Evolutionary conservation across 2,888 invertebrate genomes (phyloP).

Genomic region (Rhamnusium bicolor): DNA sequence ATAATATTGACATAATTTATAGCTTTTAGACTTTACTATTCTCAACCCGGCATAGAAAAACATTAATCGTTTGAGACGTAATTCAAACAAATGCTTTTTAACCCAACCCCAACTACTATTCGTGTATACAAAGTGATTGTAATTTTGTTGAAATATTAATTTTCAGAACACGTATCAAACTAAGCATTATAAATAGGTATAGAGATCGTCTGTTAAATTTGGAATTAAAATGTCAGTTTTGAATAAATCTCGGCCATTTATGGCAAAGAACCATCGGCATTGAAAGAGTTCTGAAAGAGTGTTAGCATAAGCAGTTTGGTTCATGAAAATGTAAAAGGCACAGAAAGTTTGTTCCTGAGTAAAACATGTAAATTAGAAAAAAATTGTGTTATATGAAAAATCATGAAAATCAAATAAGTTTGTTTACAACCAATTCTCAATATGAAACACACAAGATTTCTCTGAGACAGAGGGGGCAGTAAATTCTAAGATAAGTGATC

Average conservation of each 20-base stretch:
- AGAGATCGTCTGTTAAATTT: constrained; percentile 9
- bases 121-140: constrained; percentile 17
- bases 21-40: not conserved
- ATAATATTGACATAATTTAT: not conserved
- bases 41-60: not conserved
- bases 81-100: constrained; percentile 25
- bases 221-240: constrained; percentile 26
- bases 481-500: no score
- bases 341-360: no score
- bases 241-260: constrained; percentile 12
- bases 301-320: no score
- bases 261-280: constrained; percentile 11
- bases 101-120: not conserved
- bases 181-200: constrained; percentile 31
- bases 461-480: no score
- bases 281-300: not conserved
- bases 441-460: no score
- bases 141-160: constrained; percentile 30
- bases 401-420: no score
- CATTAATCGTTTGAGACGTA: constrained; percentile 2
- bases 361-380: no score
- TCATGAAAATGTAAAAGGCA: no score
- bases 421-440: no score
- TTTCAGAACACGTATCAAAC: constrained; percentile 34
- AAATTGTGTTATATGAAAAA: no score